Conservation (phyloP, 2,888 invertebrate species). For the Galeruca laticollis region DNA sequence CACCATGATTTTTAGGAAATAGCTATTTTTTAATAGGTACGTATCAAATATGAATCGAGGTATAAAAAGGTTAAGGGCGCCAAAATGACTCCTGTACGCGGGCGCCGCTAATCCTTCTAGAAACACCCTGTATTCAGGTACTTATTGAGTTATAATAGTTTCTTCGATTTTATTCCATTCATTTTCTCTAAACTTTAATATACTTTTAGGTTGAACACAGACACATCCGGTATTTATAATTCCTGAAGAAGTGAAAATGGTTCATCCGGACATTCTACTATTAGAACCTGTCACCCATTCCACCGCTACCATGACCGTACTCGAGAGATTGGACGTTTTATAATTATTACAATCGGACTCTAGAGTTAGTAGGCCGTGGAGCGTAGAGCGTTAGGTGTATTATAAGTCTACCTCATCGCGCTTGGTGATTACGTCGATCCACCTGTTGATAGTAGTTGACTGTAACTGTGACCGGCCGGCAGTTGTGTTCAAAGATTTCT, state of each 20-base stretch:
- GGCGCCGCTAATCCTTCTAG: no score
- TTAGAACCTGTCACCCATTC: slow-evolving; percentile 23
- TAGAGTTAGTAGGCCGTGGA: slow-evolving; percentile 35
- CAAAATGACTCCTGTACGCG: no score
- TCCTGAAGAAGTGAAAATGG: background rate
- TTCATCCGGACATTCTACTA: slow-evolving; percentile 5
- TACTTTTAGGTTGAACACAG: background rate
- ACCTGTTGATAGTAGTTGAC: slow-evolving; percentile 31
- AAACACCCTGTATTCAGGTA: no score
- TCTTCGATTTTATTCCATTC: no score
- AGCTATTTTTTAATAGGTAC: no score
- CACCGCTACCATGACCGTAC: slow-evolving; percentile 25
- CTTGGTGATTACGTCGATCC: slow-evolving; percentile 27
- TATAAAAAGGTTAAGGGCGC: no score
- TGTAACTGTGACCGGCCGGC: slow-evolving; percentile 28
- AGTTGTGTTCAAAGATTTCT: slow-evolving; percentile 22
- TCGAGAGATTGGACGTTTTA: slow-evolving; percentile 18
- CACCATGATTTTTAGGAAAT: no score
- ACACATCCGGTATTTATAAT: slow-evolving; percentile 6
- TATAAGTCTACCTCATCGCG: slow-evolving; percentile 22
- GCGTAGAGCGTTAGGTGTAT: slow-evolving; percentile 1
- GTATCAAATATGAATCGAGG: no score
- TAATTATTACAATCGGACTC: slow-evolving; percentile 21
- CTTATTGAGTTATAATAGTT: no score
- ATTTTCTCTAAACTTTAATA: no score